Base-by-base conservation (phyloP, 2,888 invertebrate genomes). In the Urechis unicinctus region DNA sequence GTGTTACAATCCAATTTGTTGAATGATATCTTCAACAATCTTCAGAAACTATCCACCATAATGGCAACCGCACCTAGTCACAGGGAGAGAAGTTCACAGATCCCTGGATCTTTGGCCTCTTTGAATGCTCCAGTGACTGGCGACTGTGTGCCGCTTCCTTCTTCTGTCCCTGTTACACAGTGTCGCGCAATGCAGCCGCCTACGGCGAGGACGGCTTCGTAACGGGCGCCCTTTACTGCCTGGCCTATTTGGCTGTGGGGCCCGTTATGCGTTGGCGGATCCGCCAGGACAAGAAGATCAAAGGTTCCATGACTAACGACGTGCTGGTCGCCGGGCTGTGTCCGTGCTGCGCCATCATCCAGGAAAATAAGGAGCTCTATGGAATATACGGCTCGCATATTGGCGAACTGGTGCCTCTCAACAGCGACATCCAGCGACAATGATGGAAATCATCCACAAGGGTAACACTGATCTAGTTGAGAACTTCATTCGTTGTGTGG, bases 301-400 rank as follows among this genome's bases (percentile, higher is more conserved):
- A 28, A 9, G 63, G 63, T 4, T 51, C 56, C 47, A 61, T 63
- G 61, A 6, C 61, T 31, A 31, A 24, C 3, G 63, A 63, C 43
- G 61, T 60, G 21, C 21, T 55, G 25, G 30, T 56, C 17, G 58
- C 59, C 41, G 29, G 45, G 21, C 46, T 62, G 25, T 57, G 57
- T 31, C 61, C 61, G 13, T 62, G 61, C 51, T 63, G 63, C 41
- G 59, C 63, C 28, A 43, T 63, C 36, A 53, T 62, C 4, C 63
- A 63, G 57, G 63, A 63, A 47, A 60, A 57, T 57, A 58, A 57
- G 43, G 60, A 63, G 31, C 45, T 63, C 9, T 60, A 57, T 41
- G 60, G 63, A 13, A 22, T 30, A 22, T 9, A 28, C 1, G 61
- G 61, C 17, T 53, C 55, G 5, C 61, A 63, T 50, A 44, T 57